Base-by-base conservation (phyloP, 2,113 vertebrate species). In the Setophaga kirtlandii region DNA sequence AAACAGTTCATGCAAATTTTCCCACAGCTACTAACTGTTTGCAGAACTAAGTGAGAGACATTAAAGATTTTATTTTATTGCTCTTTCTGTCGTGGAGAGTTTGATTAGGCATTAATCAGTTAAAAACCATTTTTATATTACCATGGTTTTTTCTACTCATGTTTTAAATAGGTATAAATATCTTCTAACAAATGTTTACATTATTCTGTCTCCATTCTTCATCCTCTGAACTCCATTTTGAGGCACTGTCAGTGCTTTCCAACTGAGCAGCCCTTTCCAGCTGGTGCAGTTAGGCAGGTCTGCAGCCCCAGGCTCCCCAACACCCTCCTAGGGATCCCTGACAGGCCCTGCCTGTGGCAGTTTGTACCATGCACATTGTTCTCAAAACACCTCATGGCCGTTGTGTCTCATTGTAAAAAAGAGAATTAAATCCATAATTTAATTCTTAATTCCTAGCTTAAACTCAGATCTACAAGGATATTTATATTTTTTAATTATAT, bases 301-400 rank as follows among this genome's bases (percentile, higher is more conserved):
- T 88, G 65, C n/a, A 82, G 46, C 35, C 59, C 4, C 31, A 23
- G 56, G 63, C 47, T 56, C 12, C 11, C 6, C 16, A 41, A 4
- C 28, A 19, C 4, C 23, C 18, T 77, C 12, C 30, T 25, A 11
- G 16, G 68, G 50, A 55, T 44, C 64, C 46, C 42, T 33, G 56
- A 6, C 49, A 80, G 41, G 10, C 37, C 3, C 27, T 47, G 47
- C 28, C 52, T 65, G 22, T 1, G 0, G 27, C n/a, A 27, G 24
- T 18, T 62, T 18, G 27, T 1, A 0, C 17, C 52, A 6, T 0
- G 0, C 7, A 42, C 37, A 8, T 79, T 41, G 9, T 28, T 89
- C 53, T 79, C 44, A 75, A 67, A 30, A 53, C 3, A 15, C n/a
- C 22, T 69, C 41, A 13, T 73, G 37, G 55, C 19, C 28, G 21